A percentile compares a stretch with the other conserved stretches of the same genome.
Conservation (phyloP, 2,797 vertebrate genomes). For the Anguilla pacifica region DNA sequence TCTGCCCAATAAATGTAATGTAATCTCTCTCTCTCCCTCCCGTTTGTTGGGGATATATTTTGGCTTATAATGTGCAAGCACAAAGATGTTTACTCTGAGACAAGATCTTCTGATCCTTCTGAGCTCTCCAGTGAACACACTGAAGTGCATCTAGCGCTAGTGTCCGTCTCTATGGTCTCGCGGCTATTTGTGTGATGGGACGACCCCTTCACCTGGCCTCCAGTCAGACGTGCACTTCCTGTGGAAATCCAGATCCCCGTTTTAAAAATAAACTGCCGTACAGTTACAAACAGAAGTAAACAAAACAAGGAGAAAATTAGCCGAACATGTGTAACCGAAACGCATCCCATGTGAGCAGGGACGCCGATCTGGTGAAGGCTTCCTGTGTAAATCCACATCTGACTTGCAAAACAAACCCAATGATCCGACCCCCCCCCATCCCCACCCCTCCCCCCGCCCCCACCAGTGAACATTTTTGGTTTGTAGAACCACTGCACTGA, state of each 20-base stretch:
- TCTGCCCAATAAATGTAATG: too few species aligned
- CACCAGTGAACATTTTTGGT: background rate
- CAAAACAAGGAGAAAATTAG: constrained; percentile 2
- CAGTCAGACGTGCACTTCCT: background rate
- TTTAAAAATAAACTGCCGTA: background rate
- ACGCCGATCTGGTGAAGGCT: background rate
- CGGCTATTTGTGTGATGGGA: too few species aligned
- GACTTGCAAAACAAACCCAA: background rate
- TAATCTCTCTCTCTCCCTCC: background rate
- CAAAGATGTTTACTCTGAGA: background rate
- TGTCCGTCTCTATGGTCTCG: background rate
- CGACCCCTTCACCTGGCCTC: background rate
- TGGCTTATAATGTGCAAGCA: background rate
- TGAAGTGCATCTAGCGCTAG: background rate
- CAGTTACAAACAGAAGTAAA: background rate
- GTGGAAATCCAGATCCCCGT: background rate
- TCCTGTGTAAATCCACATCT: constrained; percentile 1
- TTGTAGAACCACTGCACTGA: background rate
- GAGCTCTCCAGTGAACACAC: background rate
- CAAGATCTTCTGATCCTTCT: too few species aligned
- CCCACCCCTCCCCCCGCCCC: too few species aligned
- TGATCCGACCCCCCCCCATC: background rate
- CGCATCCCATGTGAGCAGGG: background rate
- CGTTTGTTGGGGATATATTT: background rate
- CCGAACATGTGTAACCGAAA: background rate